Evolutionary conservation across 2,888 invertebrate species (phyloP).

Genomic region (Thymelicus sylvestris): DNA sequence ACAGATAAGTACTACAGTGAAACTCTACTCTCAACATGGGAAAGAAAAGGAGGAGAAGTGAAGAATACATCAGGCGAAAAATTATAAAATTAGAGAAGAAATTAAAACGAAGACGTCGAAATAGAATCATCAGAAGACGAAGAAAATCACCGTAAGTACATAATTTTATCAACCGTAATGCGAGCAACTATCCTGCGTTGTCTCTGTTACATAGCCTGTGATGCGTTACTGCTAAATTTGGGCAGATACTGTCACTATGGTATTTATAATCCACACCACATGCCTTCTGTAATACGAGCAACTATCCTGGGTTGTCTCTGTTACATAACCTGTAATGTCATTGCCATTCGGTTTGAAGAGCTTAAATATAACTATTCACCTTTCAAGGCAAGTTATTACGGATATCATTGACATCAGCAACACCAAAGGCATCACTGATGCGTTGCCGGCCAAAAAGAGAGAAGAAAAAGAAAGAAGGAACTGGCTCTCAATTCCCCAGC

Average conservation of each 20-base stretch:
- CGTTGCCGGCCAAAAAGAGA: too few relatives aligned
- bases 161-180: neutral
- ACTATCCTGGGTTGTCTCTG: constrained; percentile 4
- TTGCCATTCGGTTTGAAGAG: too few relatives aligned
- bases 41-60: neutral
- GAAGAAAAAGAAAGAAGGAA: too few relatives aligned
- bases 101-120: neutral
- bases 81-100: neutral
- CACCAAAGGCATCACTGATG: too few relatives aligned
- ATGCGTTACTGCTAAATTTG: neutral
- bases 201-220: neutral
- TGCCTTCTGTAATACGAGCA: constrained; percentile 1
- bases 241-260: constrained; percentile 8
- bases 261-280: neutral
- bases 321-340: neutral
- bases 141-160: neutral
- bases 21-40: neutral
- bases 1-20: neutral
- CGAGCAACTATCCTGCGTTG: constrained; percentile 1
- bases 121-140: neutral
- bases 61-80: neutral
- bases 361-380: too few relatives aligned
- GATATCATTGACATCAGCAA: too few relatives aligned
- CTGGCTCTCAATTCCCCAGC: too few relatives aligned
- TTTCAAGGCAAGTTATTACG: too few relatives aligned